These are phyloP conservation scores for Euschistus heros DNA, from an alignment of 1,140 invertebrate species.

Conservation along the genomic window DNA sequence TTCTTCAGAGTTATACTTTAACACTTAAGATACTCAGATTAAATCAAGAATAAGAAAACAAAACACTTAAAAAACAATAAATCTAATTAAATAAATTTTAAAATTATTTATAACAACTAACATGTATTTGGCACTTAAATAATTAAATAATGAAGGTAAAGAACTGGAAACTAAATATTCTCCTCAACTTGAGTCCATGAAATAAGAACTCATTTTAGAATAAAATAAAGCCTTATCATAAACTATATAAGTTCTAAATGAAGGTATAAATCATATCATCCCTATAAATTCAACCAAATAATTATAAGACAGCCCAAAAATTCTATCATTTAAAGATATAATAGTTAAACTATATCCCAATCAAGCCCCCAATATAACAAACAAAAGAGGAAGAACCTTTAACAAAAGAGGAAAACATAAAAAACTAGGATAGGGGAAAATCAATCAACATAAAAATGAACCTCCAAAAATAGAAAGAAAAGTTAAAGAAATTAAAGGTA, in stretches of 20 bases:
- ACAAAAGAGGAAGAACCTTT: background rate
- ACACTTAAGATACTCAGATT: too few species aligned
- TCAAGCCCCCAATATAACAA: background rate
- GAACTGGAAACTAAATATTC: background rate
- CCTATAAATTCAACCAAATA: background rate
- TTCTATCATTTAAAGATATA: background rate
- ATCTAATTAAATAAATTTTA: too few species aligned
- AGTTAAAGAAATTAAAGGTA: too few species aligned
- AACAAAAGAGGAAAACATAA: background rate
- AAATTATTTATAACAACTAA: too few species aligned
- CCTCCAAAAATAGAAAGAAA: background rate
- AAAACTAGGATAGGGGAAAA: background rate
- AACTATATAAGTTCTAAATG: slow-evolving; percentile 11
- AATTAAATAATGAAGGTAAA: too few species aligned
- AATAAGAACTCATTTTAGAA: background rate
- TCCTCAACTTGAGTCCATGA: background rate
- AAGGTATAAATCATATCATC: slow-evolving; percentile 4
- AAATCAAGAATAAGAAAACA: too few species aligned
- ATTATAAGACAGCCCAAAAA: background rate
- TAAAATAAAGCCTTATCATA: background rate
- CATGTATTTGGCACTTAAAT: too few species aligned
- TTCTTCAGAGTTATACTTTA: too few species aligned
- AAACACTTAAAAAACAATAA: too few species aligned
- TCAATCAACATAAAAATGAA: background rate
- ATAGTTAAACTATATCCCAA: background rate